Evolutionary conservation across 2,797 vertebrate genomes (phyloP).

Genomic region (Thunnus albacares): DNA sequence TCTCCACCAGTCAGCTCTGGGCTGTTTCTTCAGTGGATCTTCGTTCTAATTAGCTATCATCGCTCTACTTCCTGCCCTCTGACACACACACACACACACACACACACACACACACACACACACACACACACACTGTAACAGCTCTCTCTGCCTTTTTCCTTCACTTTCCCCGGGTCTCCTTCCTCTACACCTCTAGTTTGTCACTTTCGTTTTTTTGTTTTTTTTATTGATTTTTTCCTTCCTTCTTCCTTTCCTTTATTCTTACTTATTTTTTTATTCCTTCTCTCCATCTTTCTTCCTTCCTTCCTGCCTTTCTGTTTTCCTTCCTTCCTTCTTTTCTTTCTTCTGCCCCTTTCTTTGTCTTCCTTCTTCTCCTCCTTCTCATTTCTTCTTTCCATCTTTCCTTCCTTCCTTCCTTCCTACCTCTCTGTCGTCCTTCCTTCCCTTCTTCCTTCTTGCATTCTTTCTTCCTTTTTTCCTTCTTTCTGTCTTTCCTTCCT

Average conservation of each 20-base stretch:
- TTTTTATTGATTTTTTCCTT: background rate
- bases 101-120: background rate
- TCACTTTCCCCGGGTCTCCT: background rate
- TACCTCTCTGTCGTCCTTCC: no score
- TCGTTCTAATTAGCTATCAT: constrained; percentile 73
- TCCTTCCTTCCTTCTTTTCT: no score
- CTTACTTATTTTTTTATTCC: no score
- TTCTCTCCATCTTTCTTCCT: background rate
- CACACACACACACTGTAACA: no score
- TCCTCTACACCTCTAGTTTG: background rate
- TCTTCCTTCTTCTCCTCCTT: no score
- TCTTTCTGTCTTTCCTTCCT: no score
- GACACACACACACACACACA: constrained; percentile 19
- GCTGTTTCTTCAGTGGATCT: constrained; percentile 52
- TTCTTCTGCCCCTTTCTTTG: no score
- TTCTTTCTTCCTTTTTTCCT: background rate
- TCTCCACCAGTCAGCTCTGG: constrained; percentile 54
- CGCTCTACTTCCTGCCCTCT: constrained; percentile 55
- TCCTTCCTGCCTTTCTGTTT: no score
- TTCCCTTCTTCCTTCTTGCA: background rate
- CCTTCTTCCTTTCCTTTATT: background rate
- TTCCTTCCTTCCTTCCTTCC: background rate
- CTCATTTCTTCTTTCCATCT: background rate
- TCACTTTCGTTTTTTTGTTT: background rate
- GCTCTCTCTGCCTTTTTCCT: background rate